Percentiles rank a stretch among this genome's conserved stretches.
phyloP scores from a whole-genome alignment of 2,113 vertebrate species.

The Eulemur macaco region DNA sequence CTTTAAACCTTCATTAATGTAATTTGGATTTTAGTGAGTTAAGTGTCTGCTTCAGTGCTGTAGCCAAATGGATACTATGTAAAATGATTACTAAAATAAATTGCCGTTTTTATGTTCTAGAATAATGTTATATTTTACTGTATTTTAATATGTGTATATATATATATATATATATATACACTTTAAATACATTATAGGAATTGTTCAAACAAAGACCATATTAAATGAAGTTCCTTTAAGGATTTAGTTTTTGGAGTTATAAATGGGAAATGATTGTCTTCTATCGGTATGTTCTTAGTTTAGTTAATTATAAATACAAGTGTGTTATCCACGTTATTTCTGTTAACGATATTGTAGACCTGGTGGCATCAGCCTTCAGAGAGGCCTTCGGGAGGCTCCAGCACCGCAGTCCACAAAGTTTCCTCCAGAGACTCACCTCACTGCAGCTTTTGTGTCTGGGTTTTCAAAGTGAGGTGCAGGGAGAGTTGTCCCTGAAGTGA shows the following conservation, averaged over 20 bases:
- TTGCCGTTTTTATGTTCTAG: not conserved
- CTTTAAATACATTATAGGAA: not conserved
- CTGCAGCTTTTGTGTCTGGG: not conserved
- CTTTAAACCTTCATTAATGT: slow-evolving; percentile 31
- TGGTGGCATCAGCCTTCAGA: not conserved
- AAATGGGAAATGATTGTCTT: not conserved
- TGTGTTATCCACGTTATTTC: not conserved
- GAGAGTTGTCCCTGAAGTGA: not conserved
- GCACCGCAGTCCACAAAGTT: not conserved
- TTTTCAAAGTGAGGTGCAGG: not conserved
- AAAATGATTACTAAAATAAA: not conserved
- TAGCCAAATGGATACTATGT: not conserved
- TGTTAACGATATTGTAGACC: not conserved
- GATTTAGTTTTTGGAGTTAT: not conserved
- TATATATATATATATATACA: not conserved
- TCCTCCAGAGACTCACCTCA: not conserved
- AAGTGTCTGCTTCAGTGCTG: not conserved
- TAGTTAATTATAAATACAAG: not conserved
- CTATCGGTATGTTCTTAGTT: not conserved
- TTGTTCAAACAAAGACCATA: not conserved
- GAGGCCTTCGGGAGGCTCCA: too few species aligned
- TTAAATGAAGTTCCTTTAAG: slow-evolving; percentile 12
- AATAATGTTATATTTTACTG: not conserved
- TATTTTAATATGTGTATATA: not conserved
- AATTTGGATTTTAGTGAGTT: slow-evolving; percentile 6